Evolutionary conservation across 2,888 invertebrate genomes (phyloP).

Genomic region (Aspidiotus destructor): DNA sequence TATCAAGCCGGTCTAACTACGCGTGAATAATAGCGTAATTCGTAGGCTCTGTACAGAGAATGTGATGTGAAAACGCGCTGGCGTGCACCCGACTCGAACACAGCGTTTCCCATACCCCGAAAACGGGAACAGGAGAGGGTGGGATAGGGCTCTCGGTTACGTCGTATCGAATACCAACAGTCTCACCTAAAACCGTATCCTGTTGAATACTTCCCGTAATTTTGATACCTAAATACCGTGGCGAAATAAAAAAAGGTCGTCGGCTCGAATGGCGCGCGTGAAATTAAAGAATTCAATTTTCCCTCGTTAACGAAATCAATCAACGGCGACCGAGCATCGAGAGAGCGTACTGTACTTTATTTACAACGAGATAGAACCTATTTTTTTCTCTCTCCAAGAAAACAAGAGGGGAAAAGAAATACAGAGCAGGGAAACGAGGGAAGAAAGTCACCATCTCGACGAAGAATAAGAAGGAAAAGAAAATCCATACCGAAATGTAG

Average conservation of each 20-base stretch:
- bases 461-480: conserved; percentile 37
- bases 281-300: neutral
- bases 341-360: neutral
- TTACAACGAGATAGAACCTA: neutral
- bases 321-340: no score
- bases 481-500: conserved; percentile 40
- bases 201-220: conserved; percentile 33
- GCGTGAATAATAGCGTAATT: no score
- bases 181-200: conserved; percentile 7
- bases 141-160: conserved; percentile 3
- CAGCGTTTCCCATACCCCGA: conserved; percentile 21
- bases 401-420: no score
- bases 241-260: conserved; percentile 52
- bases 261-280: conserved; percentile 50
- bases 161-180: conserved; percentile 22
- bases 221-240: conserved; percentile 43
- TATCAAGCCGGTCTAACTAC: no score
- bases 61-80: no score
- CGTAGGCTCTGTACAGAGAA: no score
- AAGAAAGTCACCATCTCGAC: no score
- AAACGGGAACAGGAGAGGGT: conserved; percentile 24
- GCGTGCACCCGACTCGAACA: no score
- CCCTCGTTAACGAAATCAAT: neutral
- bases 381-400: no score
- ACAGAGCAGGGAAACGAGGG: no score